A percentile compares a stretch with the other conserved stretches of the same genome.
Conservation (phyloP, 2,113 vertebrate genomes). For the Morone chrysops region DNA sequence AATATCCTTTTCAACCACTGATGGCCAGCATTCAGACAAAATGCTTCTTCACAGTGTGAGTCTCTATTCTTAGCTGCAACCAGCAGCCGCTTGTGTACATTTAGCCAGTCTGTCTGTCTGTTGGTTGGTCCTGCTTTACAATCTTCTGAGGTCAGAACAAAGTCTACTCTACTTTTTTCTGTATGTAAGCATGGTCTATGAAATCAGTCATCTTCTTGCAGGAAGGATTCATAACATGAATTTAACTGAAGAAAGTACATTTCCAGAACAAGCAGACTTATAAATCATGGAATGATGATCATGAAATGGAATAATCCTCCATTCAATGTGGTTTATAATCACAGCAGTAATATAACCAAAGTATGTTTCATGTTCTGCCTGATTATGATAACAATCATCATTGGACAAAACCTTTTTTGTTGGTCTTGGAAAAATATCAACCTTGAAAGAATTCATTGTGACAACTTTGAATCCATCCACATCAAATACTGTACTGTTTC, state of each 20-base stretch:
- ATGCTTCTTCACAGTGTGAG: background rate
- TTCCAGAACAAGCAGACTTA: conserved; percentile 6
- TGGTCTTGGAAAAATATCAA: background rate
- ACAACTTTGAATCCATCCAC: background rate
- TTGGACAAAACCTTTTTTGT: background rate
- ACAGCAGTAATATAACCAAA: background rate
- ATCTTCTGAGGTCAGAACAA: background rate
- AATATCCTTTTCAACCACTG: conserved; percentile 21
- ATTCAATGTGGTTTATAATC: background rate
- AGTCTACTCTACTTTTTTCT: background rate
- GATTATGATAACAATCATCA: background rate
- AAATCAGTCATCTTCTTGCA: conserved; percentile 23
- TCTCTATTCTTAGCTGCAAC: conserved; percentile 24
- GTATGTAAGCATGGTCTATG: background rate
- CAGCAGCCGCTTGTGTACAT: background rate
- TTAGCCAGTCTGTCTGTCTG: background rate
- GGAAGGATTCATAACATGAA: conserved; percentile 12
- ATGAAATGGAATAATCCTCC: background rate
- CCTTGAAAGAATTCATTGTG: background rate
- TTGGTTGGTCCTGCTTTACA: background rate
- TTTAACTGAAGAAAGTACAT: conserved; percentile 15
- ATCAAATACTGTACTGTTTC: background rate
- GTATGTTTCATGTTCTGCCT: background rate
- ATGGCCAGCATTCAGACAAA: conserved; percentile 14
- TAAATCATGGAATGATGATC: no score